A percentile compares a stretch with the other conserved stretches of the same genome.
Evolutionary conservation across 2,113 vertebrate species (phyloP).

Genomic region (Pseudonaja textilis): DNA sequence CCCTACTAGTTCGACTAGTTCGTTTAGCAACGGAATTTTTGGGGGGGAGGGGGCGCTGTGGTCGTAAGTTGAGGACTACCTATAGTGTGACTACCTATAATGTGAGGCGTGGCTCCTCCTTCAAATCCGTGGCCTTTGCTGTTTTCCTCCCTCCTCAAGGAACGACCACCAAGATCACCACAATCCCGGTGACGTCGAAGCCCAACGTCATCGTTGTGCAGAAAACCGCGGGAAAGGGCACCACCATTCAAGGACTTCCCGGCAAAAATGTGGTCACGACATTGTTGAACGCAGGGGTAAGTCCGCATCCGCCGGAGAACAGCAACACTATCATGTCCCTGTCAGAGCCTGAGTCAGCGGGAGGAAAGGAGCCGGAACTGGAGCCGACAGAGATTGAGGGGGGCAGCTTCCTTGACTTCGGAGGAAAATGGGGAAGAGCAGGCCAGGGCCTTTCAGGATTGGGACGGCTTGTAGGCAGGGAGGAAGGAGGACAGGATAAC

Average conservation of each 20-base stretch:
- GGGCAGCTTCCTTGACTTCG: too few relatives aligned
- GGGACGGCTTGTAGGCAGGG: too few relatives aligned
- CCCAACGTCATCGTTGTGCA: conserved; percentile 99
- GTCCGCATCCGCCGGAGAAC: conserved; percentile 38
- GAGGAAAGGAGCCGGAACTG: too few relatives aligned
- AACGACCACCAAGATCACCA: conserved; percentile 98
- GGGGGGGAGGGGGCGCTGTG: rapidly evolving
- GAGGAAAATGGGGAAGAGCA: too few relatives aligned
- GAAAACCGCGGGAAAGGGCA: conserved; percentile 95
- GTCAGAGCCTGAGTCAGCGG: too few relatives aligned
- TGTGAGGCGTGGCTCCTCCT: neutral
- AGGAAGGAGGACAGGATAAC: too few relatives aligned
- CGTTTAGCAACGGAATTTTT: neutral
- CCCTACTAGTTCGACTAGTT: too few relatives aligned
- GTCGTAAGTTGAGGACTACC: neutral
- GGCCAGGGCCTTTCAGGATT: too few relatives aligned
- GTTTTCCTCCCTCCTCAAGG: conserved; percentile 68
- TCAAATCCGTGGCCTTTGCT: conserved; percentile 48
- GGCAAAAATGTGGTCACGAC: conserved; percentile 98
- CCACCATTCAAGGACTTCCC: conserved; percentile 93
- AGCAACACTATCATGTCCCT: neutral
- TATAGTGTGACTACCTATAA: neutral
- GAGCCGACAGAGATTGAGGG: too few relatives aligned
- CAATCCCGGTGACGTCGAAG: conserved; percentile 98
- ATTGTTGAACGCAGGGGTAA: conserved; percentile 92